These are phyloP conservation scores for Ursus arctos DNA, from an alignment of 2,113 vertebrate genomes.

Conservation along the genomic window DNA sequence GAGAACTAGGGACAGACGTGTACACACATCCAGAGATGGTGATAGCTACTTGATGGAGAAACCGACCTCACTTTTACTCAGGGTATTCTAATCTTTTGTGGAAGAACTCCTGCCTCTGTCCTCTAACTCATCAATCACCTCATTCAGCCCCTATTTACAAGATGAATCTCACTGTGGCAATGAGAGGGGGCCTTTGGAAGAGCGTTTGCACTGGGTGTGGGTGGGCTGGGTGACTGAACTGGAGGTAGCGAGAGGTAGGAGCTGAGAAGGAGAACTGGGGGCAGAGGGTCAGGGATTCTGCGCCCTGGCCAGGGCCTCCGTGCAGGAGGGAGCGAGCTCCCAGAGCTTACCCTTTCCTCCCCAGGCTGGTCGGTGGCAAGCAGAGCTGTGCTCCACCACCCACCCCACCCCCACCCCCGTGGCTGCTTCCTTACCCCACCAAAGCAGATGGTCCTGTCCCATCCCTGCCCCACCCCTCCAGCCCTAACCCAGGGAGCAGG, in stretches of 20 bases:
- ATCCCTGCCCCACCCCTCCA: background rate
- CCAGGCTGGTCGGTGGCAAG: background rate
- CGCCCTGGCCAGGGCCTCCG: background rate
- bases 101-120: background rate
- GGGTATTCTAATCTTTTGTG: background rate
- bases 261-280: background rate
- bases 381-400: background rate
- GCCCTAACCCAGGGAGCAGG: background rate
- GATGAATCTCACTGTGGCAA: background rate
- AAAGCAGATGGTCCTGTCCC: background rate
- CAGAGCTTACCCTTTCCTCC: background rate
- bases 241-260: background rate
- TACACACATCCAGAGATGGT: background rate
- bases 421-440: background rate
- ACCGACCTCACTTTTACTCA: background rate
- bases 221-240: background rate
- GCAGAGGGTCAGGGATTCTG: background rate
- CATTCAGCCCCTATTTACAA: background rate
- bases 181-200: background rate
- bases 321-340: background rate
- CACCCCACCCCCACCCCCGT: too few relatives aligned
- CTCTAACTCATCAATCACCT: background rate
- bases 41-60: background rate
- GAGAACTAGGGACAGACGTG: background rate
- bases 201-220: background rate